These are phyloP conservation scores for Champsocephalus gunnari DNA, from an alignment of 2,797 vertebrate genomes.

Conservation along the genomic window DNA sequence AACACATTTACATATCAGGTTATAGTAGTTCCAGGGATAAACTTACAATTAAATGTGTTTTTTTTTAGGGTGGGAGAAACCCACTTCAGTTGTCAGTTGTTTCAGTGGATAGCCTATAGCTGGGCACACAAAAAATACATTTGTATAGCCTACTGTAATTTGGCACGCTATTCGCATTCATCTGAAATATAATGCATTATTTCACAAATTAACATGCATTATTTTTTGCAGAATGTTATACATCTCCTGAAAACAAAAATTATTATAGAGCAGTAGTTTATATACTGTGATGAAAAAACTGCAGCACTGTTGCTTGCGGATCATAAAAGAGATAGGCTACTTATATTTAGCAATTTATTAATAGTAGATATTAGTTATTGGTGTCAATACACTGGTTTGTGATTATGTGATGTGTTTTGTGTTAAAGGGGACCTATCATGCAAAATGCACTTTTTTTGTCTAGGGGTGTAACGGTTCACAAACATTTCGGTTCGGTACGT, in stretches of 20 bases:
- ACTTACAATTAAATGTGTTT: constrained; percentile 1
- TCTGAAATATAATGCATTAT: constrained; percentile 8
- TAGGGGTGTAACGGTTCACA: no score
- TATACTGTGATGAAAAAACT: constrained; percentile 34
- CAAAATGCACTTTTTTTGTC: no score
- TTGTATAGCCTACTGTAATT: not conserved
- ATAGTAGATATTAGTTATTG: constrained; percentile 12
- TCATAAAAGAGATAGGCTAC: not conserved
- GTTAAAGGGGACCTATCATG: no score
- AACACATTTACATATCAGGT: not conserved
- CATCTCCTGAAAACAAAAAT: constrained; percentile 4
- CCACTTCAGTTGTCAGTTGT: not conserved
- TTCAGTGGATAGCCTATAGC: not conserved
- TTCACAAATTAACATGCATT: constrained; percentile 9
- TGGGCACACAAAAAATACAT: not conserved
- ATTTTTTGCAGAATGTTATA: constrained; percentile 19
- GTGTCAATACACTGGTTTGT: not conserved
- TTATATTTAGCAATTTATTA: constrained; percentile 25
- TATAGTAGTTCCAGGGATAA: constrained; percentile 10
- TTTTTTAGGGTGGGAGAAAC: constrained; percentile 19
- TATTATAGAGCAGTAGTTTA: constrained; percentile 34
- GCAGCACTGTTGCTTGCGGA: constrained; percentile 44
- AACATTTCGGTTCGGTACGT: no score
- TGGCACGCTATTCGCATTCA: constrained; percentile 21
- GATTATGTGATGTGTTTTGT: not conserved